Base-by-base conservation (phyloP, 2,888 invertebrate species). In the Drosophila paracracens region DNA sequence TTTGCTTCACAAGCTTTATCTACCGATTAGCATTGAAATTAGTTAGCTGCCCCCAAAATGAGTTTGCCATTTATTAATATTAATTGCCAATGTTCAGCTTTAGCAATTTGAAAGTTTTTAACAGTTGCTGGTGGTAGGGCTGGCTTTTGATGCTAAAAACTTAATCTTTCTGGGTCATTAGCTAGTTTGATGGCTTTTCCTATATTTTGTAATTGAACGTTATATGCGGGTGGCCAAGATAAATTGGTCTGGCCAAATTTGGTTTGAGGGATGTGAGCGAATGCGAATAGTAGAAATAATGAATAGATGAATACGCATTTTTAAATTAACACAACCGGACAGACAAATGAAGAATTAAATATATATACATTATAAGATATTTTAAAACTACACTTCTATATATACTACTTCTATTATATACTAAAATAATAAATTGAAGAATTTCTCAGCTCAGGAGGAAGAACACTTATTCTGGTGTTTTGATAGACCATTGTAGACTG, bases 51-150 rank as follows among this genome's bases (percentile, higher is more conserved):
- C 66, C 72, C 35, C 57, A 73, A 83, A 87, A 73, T 88, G 81
- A 89, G 87, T 80, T 71, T 71, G 80, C 70, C 71, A 80, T 87
- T 86, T 89, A 86, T 81, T 81, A 85, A 85, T 85, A 89, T 88
- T 89, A 89, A 87, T 89, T 89, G 89, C 73, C 71, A 51, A 74
- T 70, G 67, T 67, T 70, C 56, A 70, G 80, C 75, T 57, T 62
- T 53, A 69, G 73, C 70, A 66, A 76, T 75, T 71, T 80, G 66
- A 70, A 75, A 63, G 73, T 60, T 48, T 65, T 51, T 53, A 16
- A 29, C 36, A 16, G 11, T 38, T 10, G 52, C n/a, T 27, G 46
- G 18, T 43, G 53, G 31, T 25, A n/a, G 8, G 51, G 25, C n/a
- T 40, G 36, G 11, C 5, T 11, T 70, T 29, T 58, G 58, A 21